Conservation (phyloP, 2,113 vertebrate species). For the Oryzias melastigma region DNA sequence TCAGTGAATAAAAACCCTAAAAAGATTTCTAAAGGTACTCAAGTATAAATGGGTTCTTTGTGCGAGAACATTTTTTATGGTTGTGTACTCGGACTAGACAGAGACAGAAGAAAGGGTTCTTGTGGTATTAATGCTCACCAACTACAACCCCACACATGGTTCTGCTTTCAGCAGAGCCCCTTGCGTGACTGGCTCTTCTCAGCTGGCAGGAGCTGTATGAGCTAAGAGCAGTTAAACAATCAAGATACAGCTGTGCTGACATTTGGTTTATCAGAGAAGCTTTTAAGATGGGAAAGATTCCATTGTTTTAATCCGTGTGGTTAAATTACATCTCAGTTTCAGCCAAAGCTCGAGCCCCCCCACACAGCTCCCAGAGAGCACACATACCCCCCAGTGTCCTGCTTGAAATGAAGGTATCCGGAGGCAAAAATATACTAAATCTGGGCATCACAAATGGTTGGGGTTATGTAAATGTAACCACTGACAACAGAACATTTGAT, state of each 20-base stretch:
- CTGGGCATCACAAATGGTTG: too few species aligned
- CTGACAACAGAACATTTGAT: too few species aligned
- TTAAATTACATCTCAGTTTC: slow-evolving; percentile 35
- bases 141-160: slow-evolving; percentile 69
- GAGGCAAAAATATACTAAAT: too few species aligned
- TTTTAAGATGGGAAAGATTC: slow-evolving; percentile 61
- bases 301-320: slow-evolving; percentile 53
- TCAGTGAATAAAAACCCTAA: too few species aligned
- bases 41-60: too few species aligned
- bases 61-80: too few species aligned
- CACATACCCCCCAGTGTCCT: too few species aligned
- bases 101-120: slow-evolving; percentile 53
- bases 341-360: slow-evolving; percentile 15
- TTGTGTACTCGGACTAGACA: slow-evolving; percentile 9
- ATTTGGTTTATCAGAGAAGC: slow-evolving; percentile 61
- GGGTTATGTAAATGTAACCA: too few species aligned
- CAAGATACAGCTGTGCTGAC: slow-evolving; percentile 58
- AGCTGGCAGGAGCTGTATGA: slow-evolving; percentile 53
- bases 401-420: too few species aligned
- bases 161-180: slow-evolving; percentile 72
- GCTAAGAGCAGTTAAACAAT: slow-evolving; percentile 59
- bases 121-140: slow-evolving; percentile 67
- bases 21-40: too few species aligned
- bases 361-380: background rate
- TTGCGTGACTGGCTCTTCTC: slow-evolving; percentile 61